Conservation (phyloP, 2,113 vertebrate genomes). For the Camarhynchus parvulus region DNA sequence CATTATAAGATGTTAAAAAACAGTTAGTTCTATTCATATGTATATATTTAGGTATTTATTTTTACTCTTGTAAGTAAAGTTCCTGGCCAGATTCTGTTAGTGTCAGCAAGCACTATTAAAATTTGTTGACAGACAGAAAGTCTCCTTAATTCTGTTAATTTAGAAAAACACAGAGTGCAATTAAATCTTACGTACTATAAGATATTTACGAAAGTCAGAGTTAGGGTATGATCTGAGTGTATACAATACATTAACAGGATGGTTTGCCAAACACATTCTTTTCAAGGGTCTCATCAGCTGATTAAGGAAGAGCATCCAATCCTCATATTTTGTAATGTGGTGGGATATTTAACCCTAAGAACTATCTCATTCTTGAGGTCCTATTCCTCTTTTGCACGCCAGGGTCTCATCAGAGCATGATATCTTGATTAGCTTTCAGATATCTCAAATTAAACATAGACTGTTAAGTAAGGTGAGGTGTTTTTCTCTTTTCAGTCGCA, state of each 20-base stretch:
- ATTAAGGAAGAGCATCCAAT: neutral
- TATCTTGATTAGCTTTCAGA: neutral
- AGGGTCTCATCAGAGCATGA: neutral
- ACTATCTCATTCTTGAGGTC: neutral
- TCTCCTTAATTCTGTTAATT: neutral
- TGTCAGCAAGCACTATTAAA: neutral
- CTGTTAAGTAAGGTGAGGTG: accelerated
- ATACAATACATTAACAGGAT: accelerated
- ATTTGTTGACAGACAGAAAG: neutral
- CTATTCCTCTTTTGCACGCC: neutral
- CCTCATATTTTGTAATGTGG: neutral
- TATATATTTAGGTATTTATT: neutral
- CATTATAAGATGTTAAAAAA: neutral
- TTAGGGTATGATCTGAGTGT: neutral
- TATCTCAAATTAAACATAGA: neutral
- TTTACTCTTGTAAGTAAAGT: neutral
- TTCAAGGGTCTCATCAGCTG: neutral
- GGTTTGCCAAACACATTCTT: neutral
- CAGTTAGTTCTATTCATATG: neutral
- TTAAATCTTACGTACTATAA: neutral
- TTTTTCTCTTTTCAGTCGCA: neutral
- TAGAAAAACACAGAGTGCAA: neutral
- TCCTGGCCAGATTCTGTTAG: neutral
- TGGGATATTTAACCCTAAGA: neutral
- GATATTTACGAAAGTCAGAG: neutral